phyloP scores from a whole-genome alignment of 1,140 invertebrate species.

The Aradophagus sp. region DNA sequence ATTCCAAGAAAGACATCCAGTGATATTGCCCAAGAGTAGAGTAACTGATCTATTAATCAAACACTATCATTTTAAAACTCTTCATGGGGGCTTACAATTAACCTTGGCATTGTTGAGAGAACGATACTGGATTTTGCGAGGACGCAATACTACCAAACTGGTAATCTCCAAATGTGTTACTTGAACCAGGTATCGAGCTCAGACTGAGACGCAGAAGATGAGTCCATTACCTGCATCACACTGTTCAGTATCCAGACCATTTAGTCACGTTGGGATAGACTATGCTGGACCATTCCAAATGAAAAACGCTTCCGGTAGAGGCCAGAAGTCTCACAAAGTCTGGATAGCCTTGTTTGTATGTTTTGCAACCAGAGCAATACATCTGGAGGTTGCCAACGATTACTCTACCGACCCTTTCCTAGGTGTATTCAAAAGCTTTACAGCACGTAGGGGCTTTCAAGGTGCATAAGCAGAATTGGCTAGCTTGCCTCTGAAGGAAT shows the following conservation, averaged over 20 bases:
- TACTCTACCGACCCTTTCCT: not conserved
- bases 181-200: not conserved
- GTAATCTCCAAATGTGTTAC: not conserved
- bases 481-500: slow-evolving; percentile 9
- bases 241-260: not conserved
- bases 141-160: not conserved
- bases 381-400: not conserved
- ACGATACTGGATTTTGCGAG: no score
- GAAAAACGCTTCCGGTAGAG: not conserved
- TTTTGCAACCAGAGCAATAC: not conserved
- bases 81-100: no score
- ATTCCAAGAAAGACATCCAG: no score
- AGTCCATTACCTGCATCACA: not conserved
- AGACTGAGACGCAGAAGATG: not conserved
- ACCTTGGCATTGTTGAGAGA: no score
- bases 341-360: not conserved
- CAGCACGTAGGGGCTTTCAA: not conserved
- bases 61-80: no score
- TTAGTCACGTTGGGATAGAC: not conserved
- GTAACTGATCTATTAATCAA: no score
- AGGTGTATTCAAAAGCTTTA: not conserved
- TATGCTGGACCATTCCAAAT: not conserved
- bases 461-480: not conserved
- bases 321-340: not conserved
- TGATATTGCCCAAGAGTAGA: no score